Percentiles rank a stretch among this genome's conserved stretches.
Conservation (phyloP, 1,140 invertebrate genomes). For the Charaxes varanes region DNA sequence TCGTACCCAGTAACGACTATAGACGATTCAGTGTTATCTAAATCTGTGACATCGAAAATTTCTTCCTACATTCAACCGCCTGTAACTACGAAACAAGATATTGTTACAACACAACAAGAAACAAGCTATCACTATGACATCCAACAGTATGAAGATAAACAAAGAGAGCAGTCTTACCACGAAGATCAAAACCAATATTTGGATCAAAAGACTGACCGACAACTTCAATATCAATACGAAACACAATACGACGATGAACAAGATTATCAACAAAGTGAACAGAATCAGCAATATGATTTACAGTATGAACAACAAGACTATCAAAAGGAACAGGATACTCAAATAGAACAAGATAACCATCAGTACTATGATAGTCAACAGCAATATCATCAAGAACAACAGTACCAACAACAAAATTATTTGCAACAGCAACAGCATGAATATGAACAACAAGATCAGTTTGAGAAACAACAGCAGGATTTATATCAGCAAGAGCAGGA, state of each 20-base stretch:
- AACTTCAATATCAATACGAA: constrained; percentile 30
- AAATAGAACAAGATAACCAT: constrained; percentile 69
- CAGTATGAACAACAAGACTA: constrained; percentile 24
- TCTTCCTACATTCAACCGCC: constrained; percentile 46
- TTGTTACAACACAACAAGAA: constrained; percentile 27
- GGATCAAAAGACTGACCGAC: constrained; percentile 29
- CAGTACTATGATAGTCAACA: constrained; percentile 22
- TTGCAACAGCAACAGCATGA: constrained; percentile 22
- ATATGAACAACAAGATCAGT: constrained; percentile 66
- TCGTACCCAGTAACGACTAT: constrained; percentile 48
- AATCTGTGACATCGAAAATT: constrained; percentile 47
- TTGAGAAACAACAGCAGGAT: constrained; percentile 16
- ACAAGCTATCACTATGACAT: constrained; percentile 69
- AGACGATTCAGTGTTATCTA: constrained; percentile 42
- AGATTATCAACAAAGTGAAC: constrained; percentile 26
- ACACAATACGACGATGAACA: constrained; percentile 31
- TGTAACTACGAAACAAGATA: constrained; percentile 50
- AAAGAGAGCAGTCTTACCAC: no score
- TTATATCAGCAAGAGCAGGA: constrained; percentile 21
- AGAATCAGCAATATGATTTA: constrained; percentile 32
- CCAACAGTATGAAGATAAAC: constrained; percentile 63
- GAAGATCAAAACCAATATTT: constrained; percentile 36
- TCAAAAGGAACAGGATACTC: constrained; percentile 21
- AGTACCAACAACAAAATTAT: constrained; percentile 26
- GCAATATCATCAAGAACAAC: constrained; percentile 23